Percentiles rank a stretch among this genome's conserved stretches.
These are phyloP conservation scores for Osmoderma eremita DNA, from an alignment of 2,888 invertebrate species.

Conservation along the genomic window DNA sequence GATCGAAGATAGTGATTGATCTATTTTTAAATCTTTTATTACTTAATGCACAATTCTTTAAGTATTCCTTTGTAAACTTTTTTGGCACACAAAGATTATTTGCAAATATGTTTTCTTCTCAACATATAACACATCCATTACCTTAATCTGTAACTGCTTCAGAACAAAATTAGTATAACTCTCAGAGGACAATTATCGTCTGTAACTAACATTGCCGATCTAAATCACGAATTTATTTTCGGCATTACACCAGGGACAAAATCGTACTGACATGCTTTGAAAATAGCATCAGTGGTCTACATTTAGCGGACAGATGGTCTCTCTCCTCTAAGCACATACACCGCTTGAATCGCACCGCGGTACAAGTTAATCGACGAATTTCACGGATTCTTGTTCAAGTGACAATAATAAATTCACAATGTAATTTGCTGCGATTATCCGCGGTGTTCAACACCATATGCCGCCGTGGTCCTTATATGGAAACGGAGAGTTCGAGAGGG, in stretches of 20 bases:
- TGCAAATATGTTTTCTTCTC: no score
- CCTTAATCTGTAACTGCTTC: no score
- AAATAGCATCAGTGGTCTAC: constrained; percentile 21
- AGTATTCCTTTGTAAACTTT: no score
- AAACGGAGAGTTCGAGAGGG: neutral
- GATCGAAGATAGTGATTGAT: no score
- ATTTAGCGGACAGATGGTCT: neutral
- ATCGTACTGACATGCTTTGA: neutral
- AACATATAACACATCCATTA: no score
- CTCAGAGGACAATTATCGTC: neutral
- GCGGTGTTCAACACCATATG: constrained; percentile 8
- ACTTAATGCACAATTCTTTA: no score
- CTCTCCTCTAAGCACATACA: neutral
- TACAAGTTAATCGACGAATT: neutral
- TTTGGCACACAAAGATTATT: no score
- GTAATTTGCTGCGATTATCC: constrained; percentile 1
- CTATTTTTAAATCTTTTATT: no score
- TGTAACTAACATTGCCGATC: neutral
- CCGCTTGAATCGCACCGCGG: neutral
- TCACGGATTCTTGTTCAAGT: neutral
- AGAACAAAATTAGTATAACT: neutral
- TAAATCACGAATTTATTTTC: no score
- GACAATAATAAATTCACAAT: neutral
- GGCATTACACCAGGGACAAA: no score
- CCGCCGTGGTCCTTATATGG: constrained; percentile 16